phyloP scores from a whole-genome alignment of 2,113 vertebrate species.

The Coptodon bakossiorum region DNA sequence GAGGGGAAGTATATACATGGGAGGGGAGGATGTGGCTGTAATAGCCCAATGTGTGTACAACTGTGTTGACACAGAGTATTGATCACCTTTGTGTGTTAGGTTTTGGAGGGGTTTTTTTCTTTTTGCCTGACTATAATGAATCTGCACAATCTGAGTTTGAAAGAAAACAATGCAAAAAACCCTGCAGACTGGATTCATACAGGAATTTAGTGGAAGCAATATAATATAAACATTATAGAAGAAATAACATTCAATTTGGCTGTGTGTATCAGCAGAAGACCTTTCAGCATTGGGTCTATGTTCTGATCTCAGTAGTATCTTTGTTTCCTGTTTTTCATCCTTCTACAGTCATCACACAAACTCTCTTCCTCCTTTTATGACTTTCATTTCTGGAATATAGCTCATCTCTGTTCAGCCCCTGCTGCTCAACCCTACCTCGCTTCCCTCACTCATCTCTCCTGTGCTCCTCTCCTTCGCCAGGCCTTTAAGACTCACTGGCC shows the following conservation, averaged over 20 bases:
- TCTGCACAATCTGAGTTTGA: not conserved
- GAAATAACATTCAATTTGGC: not conserved
- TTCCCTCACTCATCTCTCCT: not conserved
- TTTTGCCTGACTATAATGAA: not conserved
- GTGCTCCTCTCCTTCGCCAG: conserved; percentile 8
- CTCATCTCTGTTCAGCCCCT: not conserved
- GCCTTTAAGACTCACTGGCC: conserved; percentile 1
- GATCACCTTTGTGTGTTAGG: conserved; percentile 30
- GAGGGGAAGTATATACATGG: conserved; percentile 46
- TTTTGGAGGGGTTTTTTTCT: not conserved
- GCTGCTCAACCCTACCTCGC: not conserved
- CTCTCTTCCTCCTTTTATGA: not conserved
- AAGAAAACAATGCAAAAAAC: not conserved
- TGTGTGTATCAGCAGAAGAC: not conserved
- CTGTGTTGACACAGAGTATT: conserved; percentile 37
- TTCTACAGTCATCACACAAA: not conserved
- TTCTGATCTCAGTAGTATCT: not conserved
- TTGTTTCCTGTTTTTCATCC: not conserved
- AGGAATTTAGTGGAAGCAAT: not conserved
- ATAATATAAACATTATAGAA: not conserved
- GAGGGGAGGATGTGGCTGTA: conserved; percentile 46
- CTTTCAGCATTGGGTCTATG: not conserved
- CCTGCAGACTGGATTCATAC: not conserved
- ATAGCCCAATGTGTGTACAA: conserved; percentile 33
- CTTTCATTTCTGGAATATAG: not conserved